Base-by-base conservation (phyloP, 1,140 invertebrate genomes). In the Littorina saxatilis region DNA sequence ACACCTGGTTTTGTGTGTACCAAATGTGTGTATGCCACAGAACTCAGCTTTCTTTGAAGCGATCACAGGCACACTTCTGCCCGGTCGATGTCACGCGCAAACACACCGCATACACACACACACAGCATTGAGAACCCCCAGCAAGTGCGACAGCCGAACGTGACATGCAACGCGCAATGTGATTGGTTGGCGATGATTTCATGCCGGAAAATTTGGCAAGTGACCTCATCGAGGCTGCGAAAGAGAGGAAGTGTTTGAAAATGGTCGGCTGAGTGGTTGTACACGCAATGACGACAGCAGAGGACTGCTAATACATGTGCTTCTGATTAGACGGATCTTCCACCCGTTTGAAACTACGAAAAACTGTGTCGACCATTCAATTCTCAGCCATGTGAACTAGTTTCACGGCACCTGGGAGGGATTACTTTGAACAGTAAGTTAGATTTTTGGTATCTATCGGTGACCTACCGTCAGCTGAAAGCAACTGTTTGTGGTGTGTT, bases 121-220 rank as follows among this genome's bases (percentile, higher is more conserved):
- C 35, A 63, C 27, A 68, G 43, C 43, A 47, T 47, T 47, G 40
- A 50, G 35, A 17, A 20, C 32, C 37, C 17, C 20, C 37, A 73
- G 70, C 43, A 23, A 52, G 37, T 27, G 23, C 39, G 9, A 23
- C 55, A 72, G 55, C 29, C 74, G 52, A 72, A 77, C 27, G 37
- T 32, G 47, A 61, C 15, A 83, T 50, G 23, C n/a, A 74, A 83
- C 72, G 63, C 27, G 20, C 43, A n/a, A 55, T 84, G 35, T 84
- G 72, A 84, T 84, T 84, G 83, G 83, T 47, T 66, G 79, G n/a
- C 68, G 76, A 79, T 84, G 83, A 84, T 76, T 77, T 84, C 83
- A 84, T 81, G 66, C 70, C 47, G 74, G 76, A 81, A 78, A 79
- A 76, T 81, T 78, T 81, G 76, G 83, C 52, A 78, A 81, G 78